Evolutionary conservation across 2,888 invertebrate species (phyloP), one percentile per base, ranked within the genome.

Genomic region (Callimorpha dominula): DNA sequence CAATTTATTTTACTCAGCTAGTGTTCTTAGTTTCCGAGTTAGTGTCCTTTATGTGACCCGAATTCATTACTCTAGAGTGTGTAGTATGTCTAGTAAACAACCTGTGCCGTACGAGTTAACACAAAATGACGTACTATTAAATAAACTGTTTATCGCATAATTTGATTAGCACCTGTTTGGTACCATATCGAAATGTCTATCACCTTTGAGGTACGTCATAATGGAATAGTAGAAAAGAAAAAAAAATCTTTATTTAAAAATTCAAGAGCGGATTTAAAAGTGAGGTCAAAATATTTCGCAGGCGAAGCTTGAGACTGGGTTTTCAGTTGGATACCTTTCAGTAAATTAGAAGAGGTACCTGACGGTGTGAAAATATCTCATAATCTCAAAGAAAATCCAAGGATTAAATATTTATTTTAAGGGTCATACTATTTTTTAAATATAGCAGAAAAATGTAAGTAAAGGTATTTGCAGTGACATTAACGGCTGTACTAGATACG

Each of bases 261-360:
- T 60, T 31, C 31, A 60, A 12, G 6, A 60, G 60, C 31, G 60
- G 31, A 6, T 31, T 60, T 31, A 14, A 31, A 60, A 60, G 60
- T 31, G 31, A 60, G 60, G 60, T 60, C 60, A 60, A 60, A 60
- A 60, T 31, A 60, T 60, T 60, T 60, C 31, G 31, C 14, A 14
- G 14, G n/a, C 60, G 60, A 31, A 4, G 1, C 60, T 31, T 31
- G 60, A 31, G 31, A 31, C 4, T 9, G 43, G 43, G 9, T 60
- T 31, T 60, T 31, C 60, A 60, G 60, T 31, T 60, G 60, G 31
- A 60, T 60, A 60, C 60, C 60, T 60, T 60, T 60, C 12, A 31
- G 31, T 60, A 31, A 31, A 60, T 60, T 31, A 60, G 31, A 31
- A 60, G 12, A 60, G 20, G 57, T 60, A 60, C 57, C 20, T 60